A percentile compares a stretch with the other conserved stretches of the same genome.
These are phyloP conservation scores for Alectura lathami DNA, from an alignment of 2,113 vertebrate genomes.

Conservation along the genomic window DNA sequence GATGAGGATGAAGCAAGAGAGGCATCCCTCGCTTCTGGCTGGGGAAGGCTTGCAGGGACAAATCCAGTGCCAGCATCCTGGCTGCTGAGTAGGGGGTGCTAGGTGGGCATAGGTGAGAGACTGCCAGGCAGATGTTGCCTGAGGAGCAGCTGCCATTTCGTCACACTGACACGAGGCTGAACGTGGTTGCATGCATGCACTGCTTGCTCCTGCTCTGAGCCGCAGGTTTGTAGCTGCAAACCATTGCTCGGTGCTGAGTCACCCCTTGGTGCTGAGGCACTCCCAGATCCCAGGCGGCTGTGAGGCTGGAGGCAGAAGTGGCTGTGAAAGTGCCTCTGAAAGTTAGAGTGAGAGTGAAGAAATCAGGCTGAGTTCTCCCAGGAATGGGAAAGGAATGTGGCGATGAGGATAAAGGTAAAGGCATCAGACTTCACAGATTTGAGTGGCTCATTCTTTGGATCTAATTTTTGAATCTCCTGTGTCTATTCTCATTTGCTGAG, in stretches of 20 bases:
- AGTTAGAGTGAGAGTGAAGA: not conserved
- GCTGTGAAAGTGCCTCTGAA: not conserved
- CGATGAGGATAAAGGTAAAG: not conserved
- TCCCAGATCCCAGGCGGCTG: not conserved
- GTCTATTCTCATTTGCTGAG: not conserved
- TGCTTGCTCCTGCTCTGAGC: not conserved
- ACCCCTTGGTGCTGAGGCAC: not conserved
- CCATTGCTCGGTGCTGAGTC: not conserved
- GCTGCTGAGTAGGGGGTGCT: not conserved
- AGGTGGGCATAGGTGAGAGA: not conserved
- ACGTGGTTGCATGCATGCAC: not conserved
- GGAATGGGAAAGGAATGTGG: not conserved
- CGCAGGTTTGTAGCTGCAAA: not conserved
- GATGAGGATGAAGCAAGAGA: accelerated
- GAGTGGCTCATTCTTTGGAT: not conserved
- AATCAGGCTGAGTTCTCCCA: not conserved
- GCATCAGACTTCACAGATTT: not conserved
- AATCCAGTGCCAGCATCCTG: not conserved
- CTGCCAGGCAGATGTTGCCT: not conserved
- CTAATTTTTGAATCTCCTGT: not conserved
- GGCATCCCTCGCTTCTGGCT: not conserved
- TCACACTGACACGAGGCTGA: not conserved
- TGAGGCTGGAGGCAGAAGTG: not conserved
- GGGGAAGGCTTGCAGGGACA: not conserved
- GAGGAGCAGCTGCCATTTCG: not conserved